Conservation (phyloP, 2,888 invertebrate genomes). For the Micropterix aruncella region DNA sequence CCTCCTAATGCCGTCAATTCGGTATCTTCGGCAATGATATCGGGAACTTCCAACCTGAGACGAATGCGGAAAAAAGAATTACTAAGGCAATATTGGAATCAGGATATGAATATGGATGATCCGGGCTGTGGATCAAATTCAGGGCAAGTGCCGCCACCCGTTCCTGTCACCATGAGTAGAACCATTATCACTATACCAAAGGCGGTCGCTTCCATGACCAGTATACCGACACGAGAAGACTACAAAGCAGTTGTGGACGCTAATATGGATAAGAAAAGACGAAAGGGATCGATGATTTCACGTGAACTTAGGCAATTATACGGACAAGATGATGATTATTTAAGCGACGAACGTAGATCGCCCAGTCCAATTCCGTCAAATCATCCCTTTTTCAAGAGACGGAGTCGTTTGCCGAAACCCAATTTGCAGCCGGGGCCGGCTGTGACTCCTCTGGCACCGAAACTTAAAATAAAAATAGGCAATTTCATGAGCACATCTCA, state of each 20-base stretch:
- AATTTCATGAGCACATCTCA: constrained; percentile 34
- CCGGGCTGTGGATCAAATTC: constrained; percentile 38
- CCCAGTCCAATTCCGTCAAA: not conserved
- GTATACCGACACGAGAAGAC: constrained; percentile 74
- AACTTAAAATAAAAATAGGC: constrained; percentile 67
- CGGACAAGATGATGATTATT: constrained; percentile 39
- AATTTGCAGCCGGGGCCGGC: constrained; percentile 19
- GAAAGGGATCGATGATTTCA: constrained; percentile 34
- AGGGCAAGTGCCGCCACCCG: constrained; percentile 42
- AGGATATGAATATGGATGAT: constrained; percentile 77
- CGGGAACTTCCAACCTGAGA: constrained; percentile 61
- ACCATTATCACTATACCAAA: constrained; percentile 75
- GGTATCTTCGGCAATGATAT: constrained; percentile 25
- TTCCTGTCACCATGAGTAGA: constrained; percentile 45
- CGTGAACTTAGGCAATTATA: constrained; percentile 49
- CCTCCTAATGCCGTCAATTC: constrained; percentile 33
- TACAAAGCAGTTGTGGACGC: constrained; percentile 55
- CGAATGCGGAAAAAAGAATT: constrained; percentile 86
- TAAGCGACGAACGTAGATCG: constrained; percentile 21
- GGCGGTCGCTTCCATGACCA: constrained; percentile 79
- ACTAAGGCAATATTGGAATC: constrained; percentile 68
- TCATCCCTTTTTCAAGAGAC: not conserved
- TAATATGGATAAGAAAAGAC: constrained; percentile 55
- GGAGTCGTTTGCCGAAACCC: constrained; percentile 16
- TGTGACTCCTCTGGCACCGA: constrained; percentile 37